Evolutionary conservation across 2,888 invertebrate species (phyloP).

Genomic region (Balanococcus diminutus): DNA sequence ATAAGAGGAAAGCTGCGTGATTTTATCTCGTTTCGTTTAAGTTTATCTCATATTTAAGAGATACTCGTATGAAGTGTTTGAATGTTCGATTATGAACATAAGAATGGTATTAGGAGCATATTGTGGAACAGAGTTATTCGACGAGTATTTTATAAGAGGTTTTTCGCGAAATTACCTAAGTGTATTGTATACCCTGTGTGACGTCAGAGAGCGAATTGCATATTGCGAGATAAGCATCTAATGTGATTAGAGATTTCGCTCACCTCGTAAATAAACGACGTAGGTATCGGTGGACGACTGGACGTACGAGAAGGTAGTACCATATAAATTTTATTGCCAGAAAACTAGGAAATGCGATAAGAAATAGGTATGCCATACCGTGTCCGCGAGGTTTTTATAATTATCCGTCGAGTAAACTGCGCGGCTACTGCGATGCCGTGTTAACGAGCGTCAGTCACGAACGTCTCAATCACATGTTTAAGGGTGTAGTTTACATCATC

Average conservation of each 20-base stretch:
- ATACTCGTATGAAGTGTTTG: too few species aligned
- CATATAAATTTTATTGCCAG: neutral
- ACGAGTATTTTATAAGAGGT: too few species aligned
- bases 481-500: constrained; percentile 1
- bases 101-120: too few species aligned
- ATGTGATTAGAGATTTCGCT: constrained; percentile 3
- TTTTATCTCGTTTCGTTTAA: too few species aligned
- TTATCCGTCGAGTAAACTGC: neutral
- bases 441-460: neutral
- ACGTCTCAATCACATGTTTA: constrained; percentile 7
- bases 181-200: neutral
- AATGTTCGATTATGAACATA: too few species aligned
- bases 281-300: neutral
- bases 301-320: neutral
- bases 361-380: neutral
- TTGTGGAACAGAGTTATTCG: too few species aligned
- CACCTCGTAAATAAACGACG: constrained; percentile 5
- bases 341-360: neutral
- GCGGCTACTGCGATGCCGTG: too few species aligned
- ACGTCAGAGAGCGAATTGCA: neutral
- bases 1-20: too few species aligned
- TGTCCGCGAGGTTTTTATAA: neutral
- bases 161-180: neutral
- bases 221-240: neutral
- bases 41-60: too few species aligned